These are phyloP conservation scores for Microtus agrestis DNA, from an alignment of 2,797 vertebrate genomes.

Conservation along the genomic window DNA sequence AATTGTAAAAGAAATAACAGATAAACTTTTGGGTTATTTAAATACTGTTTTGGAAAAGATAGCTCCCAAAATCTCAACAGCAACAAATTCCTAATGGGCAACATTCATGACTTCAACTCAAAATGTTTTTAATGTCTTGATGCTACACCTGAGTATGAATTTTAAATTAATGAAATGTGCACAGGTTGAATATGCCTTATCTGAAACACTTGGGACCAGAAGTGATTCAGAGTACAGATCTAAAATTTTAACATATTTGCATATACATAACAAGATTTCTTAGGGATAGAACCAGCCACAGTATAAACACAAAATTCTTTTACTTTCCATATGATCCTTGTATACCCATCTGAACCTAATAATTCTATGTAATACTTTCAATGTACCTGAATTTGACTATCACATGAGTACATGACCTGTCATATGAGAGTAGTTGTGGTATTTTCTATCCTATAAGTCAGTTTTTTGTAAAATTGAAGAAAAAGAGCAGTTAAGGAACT, in stretches of 20 bases:
- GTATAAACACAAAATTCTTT: not conserved
- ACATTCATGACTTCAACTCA: not conserved
- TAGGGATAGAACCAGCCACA: not conserved
- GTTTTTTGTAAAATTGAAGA: not conserved
- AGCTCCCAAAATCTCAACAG: constrained; percentile 29
- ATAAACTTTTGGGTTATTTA: constrained; percentile 40
- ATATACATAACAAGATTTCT: not conserved
- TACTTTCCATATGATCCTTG: not conserved
- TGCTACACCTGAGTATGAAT: constrained; percentile 27
- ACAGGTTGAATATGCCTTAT: not conserved
- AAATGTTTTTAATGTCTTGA: constrained; percentile 55
- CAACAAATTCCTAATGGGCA: not conserved
- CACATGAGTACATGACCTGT: not conserved
- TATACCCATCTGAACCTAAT: not conserved
- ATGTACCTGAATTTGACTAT: not conserved
- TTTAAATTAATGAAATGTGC: constrained; percentile 58
- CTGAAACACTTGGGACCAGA: not conserved
- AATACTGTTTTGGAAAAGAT: constrained; percentile 16
- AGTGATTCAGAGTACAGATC: not conserved
- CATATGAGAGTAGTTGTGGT: not conserved
- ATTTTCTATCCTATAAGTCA: not conserved
- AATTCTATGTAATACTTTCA: not conserved
- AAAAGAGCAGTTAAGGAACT: not conserved
- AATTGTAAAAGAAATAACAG: constrained; percentile 21
- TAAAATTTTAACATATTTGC: not conserved